phyloP scores from a whole-genome alignment of 2,797 vertebrate genomes.

The Coracias cyanogaster region DNA sequence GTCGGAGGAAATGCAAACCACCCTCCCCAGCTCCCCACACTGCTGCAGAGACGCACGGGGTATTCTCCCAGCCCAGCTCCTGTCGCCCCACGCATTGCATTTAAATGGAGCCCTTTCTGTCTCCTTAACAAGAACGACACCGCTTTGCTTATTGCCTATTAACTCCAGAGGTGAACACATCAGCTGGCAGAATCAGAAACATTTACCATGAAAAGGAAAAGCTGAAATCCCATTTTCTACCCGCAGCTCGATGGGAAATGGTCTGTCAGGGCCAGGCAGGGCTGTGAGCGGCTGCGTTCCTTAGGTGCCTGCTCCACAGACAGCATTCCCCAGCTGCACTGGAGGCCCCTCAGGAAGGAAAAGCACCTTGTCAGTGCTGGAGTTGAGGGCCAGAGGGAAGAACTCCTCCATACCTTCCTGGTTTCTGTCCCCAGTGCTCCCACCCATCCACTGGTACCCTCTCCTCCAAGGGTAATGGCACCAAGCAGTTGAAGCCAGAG shows the following conservation, averaged over 20 bases:
- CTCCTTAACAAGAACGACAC: slow-evolving; percentile 49
- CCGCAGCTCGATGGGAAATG: not conserved
- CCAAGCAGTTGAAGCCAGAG: fast-evolving
- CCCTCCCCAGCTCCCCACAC: not conserved
- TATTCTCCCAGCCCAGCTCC: not conserved
- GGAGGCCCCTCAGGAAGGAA: not conserved
- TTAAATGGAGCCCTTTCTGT: slow-evolving; percentile 30
- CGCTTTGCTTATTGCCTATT: slow-evolving; percentile 63
- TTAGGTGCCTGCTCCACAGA: not conserved
- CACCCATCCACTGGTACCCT: not conserved
- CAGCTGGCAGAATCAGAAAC: slow-evolving; percentile 58
- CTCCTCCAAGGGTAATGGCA: not conserved
- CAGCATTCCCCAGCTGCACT: not conserved
- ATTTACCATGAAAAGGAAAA: slow-evolving; percentile 58
- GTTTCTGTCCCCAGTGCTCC: not conserved
- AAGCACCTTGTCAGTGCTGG: not conserved
- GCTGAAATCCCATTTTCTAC: slow-evolving; percentile 68
- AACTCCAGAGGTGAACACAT: slow-evolving; percentile 64
- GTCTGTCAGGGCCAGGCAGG: slow-evolving; percentile 12
- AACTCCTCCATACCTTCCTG: not conserved
- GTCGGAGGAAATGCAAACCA: not conserved
- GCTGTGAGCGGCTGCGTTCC: not conserved
- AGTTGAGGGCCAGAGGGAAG: not conserved
- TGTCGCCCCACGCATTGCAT: not conserved
- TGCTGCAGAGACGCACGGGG: not conserved